A percentile compares a stretch with the other conserved stretches of the same genome.
These are phyloP conservation scores for Drosophila vallismaia DNA, from an alignment of 2,888 invertebrate species.

Conservation along the genomic window DNA sequence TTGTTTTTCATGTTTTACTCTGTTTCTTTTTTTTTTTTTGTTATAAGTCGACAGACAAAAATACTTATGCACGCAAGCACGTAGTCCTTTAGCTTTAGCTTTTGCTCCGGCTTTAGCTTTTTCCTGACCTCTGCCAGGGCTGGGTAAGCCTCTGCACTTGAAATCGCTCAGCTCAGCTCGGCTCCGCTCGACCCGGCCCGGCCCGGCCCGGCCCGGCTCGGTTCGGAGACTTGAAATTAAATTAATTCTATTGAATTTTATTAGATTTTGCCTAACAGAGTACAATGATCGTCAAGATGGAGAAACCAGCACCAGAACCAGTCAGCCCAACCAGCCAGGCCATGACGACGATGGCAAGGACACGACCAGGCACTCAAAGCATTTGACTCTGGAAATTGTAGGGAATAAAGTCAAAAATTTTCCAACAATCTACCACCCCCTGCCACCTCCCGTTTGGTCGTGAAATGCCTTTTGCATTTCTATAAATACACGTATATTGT, in stretches of 20 bases:
- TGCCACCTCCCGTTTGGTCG: neutral
- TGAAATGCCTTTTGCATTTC: conserved; percentile 34
- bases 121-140: conserved; percentile 11
- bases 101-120: conserved; percentile 28
- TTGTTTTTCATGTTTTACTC: conserved; percentile 40
- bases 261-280: conserved; percentile 61
- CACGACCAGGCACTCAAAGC: conserved; percentile 41
- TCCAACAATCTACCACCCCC: conserved; percentile 15
- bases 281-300: conserved; percentile 36
- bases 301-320: conserved; percentile 1
- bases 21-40: conserved; percentile 1
- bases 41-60: conserved; percentile 23
- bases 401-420: conserved; percentile 42
- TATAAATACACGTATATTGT: conserved; percentile 17
- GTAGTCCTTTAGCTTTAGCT: conserved; percentile 19
- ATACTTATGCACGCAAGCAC: conserved; percentile 55
- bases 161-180: conserved; percentile 55
- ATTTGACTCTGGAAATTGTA: conserved; percentile 37
- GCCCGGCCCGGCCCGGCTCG: neutral
- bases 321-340: neutral
- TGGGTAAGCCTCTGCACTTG: conserved; percentile 57
- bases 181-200: neutral
- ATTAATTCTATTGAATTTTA: conserved; percentile 74
- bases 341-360: conserved; percentile 37
- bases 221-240: conserved; percentile 61